Base-by-base conservation (phyloP, 2,888 invertebrate genomes). In the Stenotaenia linearis region DNA sequence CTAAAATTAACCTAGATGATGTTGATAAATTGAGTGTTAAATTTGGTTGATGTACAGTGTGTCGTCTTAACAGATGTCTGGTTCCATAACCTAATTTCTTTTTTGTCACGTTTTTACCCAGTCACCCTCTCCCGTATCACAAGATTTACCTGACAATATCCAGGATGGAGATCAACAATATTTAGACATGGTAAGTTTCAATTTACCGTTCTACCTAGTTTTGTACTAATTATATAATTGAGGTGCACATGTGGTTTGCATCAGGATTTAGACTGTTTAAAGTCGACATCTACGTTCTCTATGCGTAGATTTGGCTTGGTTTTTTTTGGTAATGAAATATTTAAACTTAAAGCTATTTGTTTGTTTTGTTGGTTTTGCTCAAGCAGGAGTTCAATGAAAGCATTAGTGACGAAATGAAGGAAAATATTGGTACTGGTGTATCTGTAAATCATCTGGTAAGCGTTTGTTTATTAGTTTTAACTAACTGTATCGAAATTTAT, bases 401-500 rank as follows among this genome's bases (percentile, higher is more conserved):
- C 21, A 18, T 45, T 21, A 18, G 15, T 77, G 28, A 23, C 21
- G 77, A 79, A 75, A 37, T 23, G 25, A 79, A 79, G 18, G 79
- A 79, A 75, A 23, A 28, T 37, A 79, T 79, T 79, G 75, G 21
- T n/a, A 79, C 74, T 23, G 79, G 79, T 21, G 45, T 79, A 7
- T 79, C 79, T 74, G 74, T 79, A 18, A 18, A 79, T 25, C 37
- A 69, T 25, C 35, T 79, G 79, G 79, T 79, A 79, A 79, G 79
- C 56, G 21, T 75, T 37, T 30, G 28, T 50, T 50, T 21, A n/a
- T 3, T 32, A 25, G 23, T 30, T 23, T 32, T 37, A 12, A 32
- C 4, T 21, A 18, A 12, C 37, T 0, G n/a, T 76, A 37, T 35
- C 35, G 15, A 25, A n/a, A 10, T 12, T 45, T 77, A 23, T 77